A percentile compares a stretch with the other conserved stretches of the same genome.
Conservation (phyloP, 2,888 invertebrate genomes). For the Temnothorax ravouxi region DNA sequence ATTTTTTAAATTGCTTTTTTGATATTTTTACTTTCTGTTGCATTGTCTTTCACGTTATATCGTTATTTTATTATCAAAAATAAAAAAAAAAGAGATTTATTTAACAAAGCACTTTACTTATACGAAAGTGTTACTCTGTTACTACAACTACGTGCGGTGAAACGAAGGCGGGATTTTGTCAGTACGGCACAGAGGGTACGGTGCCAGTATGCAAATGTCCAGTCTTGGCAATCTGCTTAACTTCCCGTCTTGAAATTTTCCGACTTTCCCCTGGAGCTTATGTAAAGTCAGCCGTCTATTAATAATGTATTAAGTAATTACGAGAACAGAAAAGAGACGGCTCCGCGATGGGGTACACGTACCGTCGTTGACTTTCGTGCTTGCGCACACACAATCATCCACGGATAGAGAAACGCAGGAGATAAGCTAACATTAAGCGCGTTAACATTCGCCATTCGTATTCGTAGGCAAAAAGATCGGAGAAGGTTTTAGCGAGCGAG, state of each 20-base stretch:
- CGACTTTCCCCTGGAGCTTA: conserved; percentile 80
- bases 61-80: conserved; percentile 64
- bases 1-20: neutral
- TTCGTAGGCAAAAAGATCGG: conserved; percentile 16
- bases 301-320: conserved; percentile 85
- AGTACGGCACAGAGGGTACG: conserved; percentile 44
- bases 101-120: conserved; percentile 49
- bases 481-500: conserved; percentile 29
- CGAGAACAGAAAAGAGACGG: conserved; percentile 78
- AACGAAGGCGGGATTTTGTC: conserved; percentile 39
- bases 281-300: conserved; percentile 84
- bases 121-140: conserved; percentile 51
- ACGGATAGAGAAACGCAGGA: conserved; percentile 30
- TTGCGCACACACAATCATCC: conserved; percentile 38
- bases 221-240: conserved; percentile 83
- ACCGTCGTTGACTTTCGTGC: conserved; percentile 43
- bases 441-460: conserved; percentile 54
- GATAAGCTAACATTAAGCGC: conserved; percentile 52
- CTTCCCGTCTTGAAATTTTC: conserved; percentile 81
- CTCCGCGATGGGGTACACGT: conserved; percentile 44
- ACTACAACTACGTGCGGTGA: conserved; percentile 43
- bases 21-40: neutral
- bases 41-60: neutral
- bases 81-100: conserved; percentile 63
- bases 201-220: conserved; percentile 82